Evolutionary conservation across 2,797 vertebrate species (phyloP), one percentile per base, ranked within the genome.

Genomic region (Borostomias antarcticus): DNA sequence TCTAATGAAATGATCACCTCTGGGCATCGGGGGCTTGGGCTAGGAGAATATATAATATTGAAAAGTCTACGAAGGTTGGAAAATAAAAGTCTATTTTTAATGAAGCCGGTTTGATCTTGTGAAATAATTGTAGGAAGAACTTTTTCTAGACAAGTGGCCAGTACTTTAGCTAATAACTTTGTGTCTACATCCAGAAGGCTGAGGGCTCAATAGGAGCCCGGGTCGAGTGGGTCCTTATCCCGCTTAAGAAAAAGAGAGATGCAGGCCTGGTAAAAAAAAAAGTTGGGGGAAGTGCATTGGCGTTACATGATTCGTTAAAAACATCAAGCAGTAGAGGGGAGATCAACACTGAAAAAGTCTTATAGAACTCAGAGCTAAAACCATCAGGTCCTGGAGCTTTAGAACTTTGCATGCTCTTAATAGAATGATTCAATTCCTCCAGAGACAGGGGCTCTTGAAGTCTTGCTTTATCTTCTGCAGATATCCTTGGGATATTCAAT

Each of bases 41-140:
- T 40, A 15, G 48, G 19, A 37, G 30, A 37, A 32, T 53, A 64
- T 19, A 64, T 53, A 37, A 64, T 64, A 25, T 53, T 64, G 19
- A 58, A 58, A 9, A 58, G 62, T 40, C 50, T 53, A 15, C 29
- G 9, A 33, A 25, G n/a, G 7, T 64, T 64, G 32, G 19, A 64
- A 53, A 53, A 64, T 54, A 64, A 37, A 32, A 51, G 19, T 54
- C 32, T 64, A 37, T 64, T 54, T 19, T 53, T 63, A 33, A 63
- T 52, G 23, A 51, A 51, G 21, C 59, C 59, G n/a, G 61, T 63
- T 51, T 63, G 45, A 32, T 63, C 45, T 51, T 30, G 28, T 21
- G 23, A 63, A 32, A 63, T 51, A 51, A 63, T 23, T 51, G 45
- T 33, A 17, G 61, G 47, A 51, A 63, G 28, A 7, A 63, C 32